Evolutionary conservation across 2,113 vertebrate species (phyloP), one percentile per base, ranked within the genome.

Genomic region (Proteles cristata): DNA sequence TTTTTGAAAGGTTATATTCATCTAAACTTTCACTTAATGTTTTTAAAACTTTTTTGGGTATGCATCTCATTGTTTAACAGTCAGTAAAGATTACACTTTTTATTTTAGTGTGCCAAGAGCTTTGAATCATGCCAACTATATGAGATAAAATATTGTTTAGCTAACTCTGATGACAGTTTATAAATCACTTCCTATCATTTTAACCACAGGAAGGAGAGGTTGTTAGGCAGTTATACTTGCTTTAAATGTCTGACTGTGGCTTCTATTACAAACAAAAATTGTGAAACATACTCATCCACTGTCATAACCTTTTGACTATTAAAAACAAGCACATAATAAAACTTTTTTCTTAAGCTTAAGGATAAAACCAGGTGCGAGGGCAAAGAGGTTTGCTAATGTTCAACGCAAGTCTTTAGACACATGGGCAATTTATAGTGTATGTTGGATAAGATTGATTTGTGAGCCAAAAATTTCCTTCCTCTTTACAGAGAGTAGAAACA

Each of bases 151-250:
- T 48, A 12, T 63, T 61, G 48, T 93, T 95, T 86, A 81, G 50
- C 50, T 81, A 63, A 94, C 16, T n/a, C 45, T 61, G 65, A 74
- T 63, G 83, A 87, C 45, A 68, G 48, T 66, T 83, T 88, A 83
- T 81, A 95, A 97, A 93, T 97, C 58, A 95, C 25, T 93, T 93
- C 87, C 79, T 93, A 73, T 84, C 69, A 84, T 94, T 79, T 88
- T 87, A 94, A 94, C 93, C 88, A 79, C 65, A 93, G 90, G 91
- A 97, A 93, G 74, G 71, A 73, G 90, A 94, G 39, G 53, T 50
- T 65, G 55, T 96, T 74, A 90, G 82, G 33, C 68, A 28, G 12
- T 93, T 85, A 65, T 31, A 43, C 31, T 95, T 93, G 80, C 79
- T 96, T 92, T 96, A 91, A 96, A 84, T 82, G 39, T 92, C 63